A percentile compares a stretch with the other conserved stretches of the same genome.
phyloP scores from a whole-genome alignment of 2,797 vertebrate species.

The Carcharodon carcharias region DNA sequence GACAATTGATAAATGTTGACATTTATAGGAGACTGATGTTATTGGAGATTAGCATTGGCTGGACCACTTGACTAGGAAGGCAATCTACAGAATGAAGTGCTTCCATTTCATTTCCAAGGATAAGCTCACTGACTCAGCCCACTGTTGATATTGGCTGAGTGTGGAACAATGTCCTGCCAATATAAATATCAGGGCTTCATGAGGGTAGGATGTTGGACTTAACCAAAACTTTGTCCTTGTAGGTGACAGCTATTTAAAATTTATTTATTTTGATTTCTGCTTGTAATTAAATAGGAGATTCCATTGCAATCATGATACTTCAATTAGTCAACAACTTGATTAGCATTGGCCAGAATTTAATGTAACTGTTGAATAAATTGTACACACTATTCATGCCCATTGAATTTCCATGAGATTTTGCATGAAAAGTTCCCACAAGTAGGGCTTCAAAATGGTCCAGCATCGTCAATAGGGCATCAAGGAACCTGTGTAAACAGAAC shows the following conservation, averaged over 20 bases:
- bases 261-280: neutral
- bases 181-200: neutral
- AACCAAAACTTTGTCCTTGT: neutral
- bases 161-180: neutral
- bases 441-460: neutral
- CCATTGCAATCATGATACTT: neutral
- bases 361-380: neutral
- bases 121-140: no score
- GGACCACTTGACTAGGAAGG: neutral
- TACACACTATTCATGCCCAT: neutral
- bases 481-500: neutral
- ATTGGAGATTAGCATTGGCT: neutral
- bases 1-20: neutral
- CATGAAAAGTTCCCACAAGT: neutral
- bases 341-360: neutral
- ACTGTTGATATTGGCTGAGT: neutral
- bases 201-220: neutral
- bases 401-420: neutral
- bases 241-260: neutral
- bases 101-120: neutral
- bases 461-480: neutral
- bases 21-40: neutral
- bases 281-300: neutral
- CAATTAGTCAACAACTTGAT: neutral
- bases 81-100: neutral